These are phyloP conservation scores for Sarcophaga subvicina DNA, from an alignment of 2,888 invertebrate species.

Conservation along the genomic window DNA sequence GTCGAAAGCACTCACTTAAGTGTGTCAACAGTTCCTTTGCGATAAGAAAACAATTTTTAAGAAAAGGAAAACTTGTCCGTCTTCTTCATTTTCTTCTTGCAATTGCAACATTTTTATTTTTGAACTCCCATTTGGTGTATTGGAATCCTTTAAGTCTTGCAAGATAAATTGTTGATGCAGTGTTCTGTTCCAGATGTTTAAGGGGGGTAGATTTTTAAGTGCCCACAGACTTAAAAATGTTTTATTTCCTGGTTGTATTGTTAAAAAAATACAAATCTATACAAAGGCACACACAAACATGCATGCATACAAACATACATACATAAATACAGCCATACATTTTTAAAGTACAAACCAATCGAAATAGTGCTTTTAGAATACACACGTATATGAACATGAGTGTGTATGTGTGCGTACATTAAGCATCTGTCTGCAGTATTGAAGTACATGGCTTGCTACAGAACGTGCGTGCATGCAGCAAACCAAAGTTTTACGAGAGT, in stretches of 20 bases:
- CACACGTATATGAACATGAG: not conserved
- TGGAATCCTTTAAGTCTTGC: conserved; percentile 36
- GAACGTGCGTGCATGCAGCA: too few relatives aligned
- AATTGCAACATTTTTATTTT: conserved; percentile 1
- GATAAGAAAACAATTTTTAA: conserved; percentile 4
- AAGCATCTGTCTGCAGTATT: not conserved
- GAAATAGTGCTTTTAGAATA: conserved; percentile 1
- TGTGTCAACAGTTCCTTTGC: conserved; percentile 20
- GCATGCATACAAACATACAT: too few relatives aligned
- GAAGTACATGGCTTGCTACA: not conserved
- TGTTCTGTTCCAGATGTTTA: not conserved
- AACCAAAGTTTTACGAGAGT: too few relatives aligned
- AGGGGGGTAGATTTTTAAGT: conserved; percentile 30
- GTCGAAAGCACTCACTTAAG: not conserved
- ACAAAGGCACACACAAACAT: too few relatives aligned
- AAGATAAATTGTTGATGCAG: conserved; percentile 53
- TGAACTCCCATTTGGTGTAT: not conserved
- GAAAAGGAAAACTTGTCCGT: not conserved
- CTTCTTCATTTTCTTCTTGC: not conserved
- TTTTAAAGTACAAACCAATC: not conserved
- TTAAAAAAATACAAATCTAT: not conserved
- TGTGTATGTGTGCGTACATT: not conserved
- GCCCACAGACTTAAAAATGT: conserved; percentile 25
- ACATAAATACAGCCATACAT: too few relatives aligned
- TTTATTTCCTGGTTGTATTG: conserved; percentile 28